Conservation (phyloP, 2,113 vertebrate genomes). For the Hystrix brachyura region DNA sequence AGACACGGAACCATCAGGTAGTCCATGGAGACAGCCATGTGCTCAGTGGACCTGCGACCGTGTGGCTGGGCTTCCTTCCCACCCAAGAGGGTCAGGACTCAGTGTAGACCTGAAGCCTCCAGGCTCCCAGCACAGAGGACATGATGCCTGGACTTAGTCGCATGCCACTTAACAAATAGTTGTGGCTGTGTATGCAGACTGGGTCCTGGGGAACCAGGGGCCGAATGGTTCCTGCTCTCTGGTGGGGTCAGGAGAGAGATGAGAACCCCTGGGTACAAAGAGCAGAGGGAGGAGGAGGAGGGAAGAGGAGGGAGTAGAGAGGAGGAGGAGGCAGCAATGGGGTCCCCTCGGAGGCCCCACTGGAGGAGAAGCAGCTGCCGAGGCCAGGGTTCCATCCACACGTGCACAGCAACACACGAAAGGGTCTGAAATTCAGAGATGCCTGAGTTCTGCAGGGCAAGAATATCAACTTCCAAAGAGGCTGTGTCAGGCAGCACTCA, state of each 20-base stretch:
- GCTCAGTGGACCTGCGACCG: too few relatives aligned
- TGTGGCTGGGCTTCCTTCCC: neutral
- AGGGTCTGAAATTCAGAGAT: neutral
- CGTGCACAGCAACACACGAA: neutral
- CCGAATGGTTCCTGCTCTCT: rapidly evolving
- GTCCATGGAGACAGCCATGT: neutral
- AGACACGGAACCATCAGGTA: neutral
- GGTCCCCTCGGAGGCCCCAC: too few relatives aligned
- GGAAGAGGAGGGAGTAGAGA: neutral
- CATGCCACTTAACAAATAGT: neutral
- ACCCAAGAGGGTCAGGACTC: neutral
- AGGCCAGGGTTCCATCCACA: neutral
- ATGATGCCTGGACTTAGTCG: neutral
- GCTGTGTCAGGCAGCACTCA: neutral
- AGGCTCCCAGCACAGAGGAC: neutral
- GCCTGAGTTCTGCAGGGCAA: neutral
- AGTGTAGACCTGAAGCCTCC: too few relatives aligned
- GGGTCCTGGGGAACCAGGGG: neutral
- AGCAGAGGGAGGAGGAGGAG: neutral
- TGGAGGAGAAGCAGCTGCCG: neutral
- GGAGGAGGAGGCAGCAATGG: neutral
- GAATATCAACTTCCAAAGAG: neutral
- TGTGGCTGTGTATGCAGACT: neutral
- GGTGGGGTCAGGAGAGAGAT: neutral
- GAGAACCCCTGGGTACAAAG: neutral